Base-by-base conservation (phyloP, 2,113 vertebrate species). In the Pterophyllum scalare region DNA sequence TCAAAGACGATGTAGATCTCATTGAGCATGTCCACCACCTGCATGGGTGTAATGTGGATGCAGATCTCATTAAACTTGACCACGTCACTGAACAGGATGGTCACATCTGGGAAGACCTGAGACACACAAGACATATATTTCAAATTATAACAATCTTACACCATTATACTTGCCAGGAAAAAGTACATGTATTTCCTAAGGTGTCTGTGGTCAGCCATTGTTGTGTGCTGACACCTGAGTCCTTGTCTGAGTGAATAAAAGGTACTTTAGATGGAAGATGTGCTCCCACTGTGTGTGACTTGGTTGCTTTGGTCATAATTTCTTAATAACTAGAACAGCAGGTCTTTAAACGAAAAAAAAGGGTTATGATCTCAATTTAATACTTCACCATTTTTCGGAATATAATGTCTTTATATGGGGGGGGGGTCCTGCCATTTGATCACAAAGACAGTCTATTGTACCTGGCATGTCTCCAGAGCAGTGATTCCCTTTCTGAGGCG, bases 11-110 rank as follows among this genome's bases (percentile, higher is more conserved):
- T 96, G 89, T 96, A 95, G 89, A 96, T 96, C 86, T 96, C 94
- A 7, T 96, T 96, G 54, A 96, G 91, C 95, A 96, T 96, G 93
- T 95, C 95, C 88, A 96, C 94, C 91, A 96, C 95, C 92, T 96
- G 96, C 95, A 96, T 95, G 40, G 94, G 95, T 3, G 94, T 96
- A 85, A 95, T 96, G 93, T 96, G 95, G 89, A 96, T 96, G 90
- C 95, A 96, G 91, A 96, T 96, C 90, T 96, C 92, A 11, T 95
- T 96, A 35, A 96, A 96, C 80, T 91, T 96, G 40, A 96, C 95
- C 89, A 95, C 93, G n/a, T 95, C 95, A n/a, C 95, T 96, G 91
- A 94, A 96, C 65, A 96, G 92, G 82, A 96, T 95, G 87, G 95
- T 96, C 59, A 93, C 95, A 15, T 96, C 95, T 3, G 95, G 95